phyloP scores from a whole-genome alignment of 2,888 invertebrate genomes.

The Andrena camellia region DNA sequence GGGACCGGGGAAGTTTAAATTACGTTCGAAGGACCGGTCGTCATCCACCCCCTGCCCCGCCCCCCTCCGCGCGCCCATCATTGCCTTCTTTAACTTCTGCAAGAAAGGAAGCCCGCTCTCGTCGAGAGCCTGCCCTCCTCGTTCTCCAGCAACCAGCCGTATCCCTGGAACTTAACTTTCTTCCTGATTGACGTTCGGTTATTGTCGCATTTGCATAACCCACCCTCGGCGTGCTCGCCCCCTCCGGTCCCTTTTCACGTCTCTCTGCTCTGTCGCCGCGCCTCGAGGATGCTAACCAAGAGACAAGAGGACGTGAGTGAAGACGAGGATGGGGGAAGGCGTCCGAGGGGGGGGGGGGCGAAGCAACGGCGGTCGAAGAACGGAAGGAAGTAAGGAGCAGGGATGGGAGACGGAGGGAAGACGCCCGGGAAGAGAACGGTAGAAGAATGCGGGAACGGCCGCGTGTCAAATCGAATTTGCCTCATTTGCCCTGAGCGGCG shows the following conservation, averaged over 20 bases:
- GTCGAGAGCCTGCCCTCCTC: conserved; percentile 27
- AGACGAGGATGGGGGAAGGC: conserved; percentile 45
- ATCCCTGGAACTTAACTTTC: conserved; percentile 79
- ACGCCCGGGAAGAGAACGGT: conserved; percentile 48
- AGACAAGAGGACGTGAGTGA: conserved; percentile 61
- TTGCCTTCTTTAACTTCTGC: conserved; percentile 67
- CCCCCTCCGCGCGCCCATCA: conserved; percentile 52
- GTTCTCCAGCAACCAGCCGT: conserved; percentile 50
- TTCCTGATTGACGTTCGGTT: conserved; percentile 84
- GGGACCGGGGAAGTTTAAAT: conserved; percentile 66
- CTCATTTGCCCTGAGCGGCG: conserved; percentile 79
- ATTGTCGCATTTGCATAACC: conserved; percentile 84
- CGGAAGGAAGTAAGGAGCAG: not conserved
- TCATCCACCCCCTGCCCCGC: conserved; percentile 38
- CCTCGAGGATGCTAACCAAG: conserved; percentile 58
- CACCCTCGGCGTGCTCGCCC: conserved; percentile 64
- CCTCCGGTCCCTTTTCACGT: conserved; percentile 56
- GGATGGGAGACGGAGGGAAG: conserved; percentile 27
- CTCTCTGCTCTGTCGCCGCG: conserved; percentile 45
- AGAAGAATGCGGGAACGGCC: conserved; percentile 75
- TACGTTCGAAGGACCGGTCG: conserved; percentile 62
- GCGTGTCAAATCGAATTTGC: conserved; percentile 85
- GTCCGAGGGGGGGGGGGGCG: conserved; percentile 47
- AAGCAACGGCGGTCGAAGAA: conserved; percentile 46
- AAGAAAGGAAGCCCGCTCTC: conserved; percentile 50